These are phyloP conservation scores for Sigmodon hispidus DNA, from an alignment of 2,113 vertebrate genomes.

Conservation along the genomic window DNA sequence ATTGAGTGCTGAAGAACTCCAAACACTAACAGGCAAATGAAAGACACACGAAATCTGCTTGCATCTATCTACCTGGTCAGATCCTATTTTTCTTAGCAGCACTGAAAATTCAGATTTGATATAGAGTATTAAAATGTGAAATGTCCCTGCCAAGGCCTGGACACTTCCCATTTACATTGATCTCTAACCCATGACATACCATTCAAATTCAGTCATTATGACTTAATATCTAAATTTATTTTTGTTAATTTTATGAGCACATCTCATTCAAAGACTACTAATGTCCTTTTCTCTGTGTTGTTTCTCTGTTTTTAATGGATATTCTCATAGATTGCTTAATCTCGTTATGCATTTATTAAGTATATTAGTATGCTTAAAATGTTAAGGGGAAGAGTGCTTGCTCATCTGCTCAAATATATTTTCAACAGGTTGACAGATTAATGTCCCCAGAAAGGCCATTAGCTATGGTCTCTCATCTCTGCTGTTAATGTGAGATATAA, in stretches of 20 bases:
- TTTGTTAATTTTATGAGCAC: constrained; percentile 34
- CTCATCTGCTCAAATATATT: constrained; percentile 53
- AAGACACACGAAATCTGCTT: not conserved
- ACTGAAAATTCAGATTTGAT: not conserved
- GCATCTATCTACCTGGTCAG: not conserved
- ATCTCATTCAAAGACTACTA: not conserved
- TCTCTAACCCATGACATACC: not conserved
- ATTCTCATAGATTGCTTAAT: constrained; percentile 57
- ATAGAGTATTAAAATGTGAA: not conserved
- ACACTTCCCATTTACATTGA: not conserved
- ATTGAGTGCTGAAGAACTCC: not conserved
- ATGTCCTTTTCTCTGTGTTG: not conserved
- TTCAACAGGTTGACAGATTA: constrained; percentile 64
- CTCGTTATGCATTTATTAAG: constrained; percentile 57
- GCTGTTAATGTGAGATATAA: constrained; percentile 79
- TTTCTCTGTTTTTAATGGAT: constrained; percentile 57
- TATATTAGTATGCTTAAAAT: constrained; percentile 57
- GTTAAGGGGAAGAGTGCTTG: constrained; percentile 58
- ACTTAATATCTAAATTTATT: constrained; percentile 23
- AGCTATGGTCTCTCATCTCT: constrained; percentile 76
- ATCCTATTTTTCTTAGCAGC: not conserved
- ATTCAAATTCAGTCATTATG: constrained; percentile 44
- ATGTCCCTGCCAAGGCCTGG: not conserved
- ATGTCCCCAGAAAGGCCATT: constrained; percentile 78
- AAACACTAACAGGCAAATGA: not conserved